Evolutionary conservation across 2,888 invertebrate species (phyloP).

Genomic region (Diarsia brunnea): DNA sequence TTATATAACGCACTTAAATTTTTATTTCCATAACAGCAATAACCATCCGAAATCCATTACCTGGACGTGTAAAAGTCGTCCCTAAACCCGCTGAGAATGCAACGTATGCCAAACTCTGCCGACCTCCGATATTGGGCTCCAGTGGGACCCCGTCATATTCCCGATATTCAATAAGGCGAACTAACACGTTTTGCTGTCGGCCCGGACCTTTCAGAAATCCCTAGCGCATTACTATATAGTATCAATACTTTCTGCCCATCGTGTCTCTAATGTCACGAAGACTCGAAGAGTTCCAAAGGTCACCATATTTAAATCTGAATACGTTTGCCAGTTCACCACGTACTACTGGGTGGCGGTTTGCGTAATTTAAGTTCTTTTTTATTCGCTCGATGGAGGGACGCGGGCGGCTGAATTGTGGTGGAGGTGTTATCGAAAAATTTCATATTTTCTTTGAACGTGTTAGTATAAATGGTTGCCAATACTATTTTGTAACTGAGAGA

Average conservation of each 20-base stretch:
- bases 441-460: conserved; percentile 17
- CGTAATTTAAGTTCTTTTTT: conserved; percentile 65
- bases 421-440: conserved; percentile 32
- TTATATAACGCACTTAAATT: conserved; percentile 54
- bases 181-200: conserved; percentile 85
- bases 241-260: conserved; percentile 62
- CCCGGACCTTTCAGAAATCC: conserved; percentile 82
- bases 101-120: conserved; percentile 74
- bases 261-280: conserved; percentile 71
- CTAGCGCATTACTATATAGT: conserved; percentile 79
- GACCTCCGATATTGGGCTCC: conserved; percentile 79
- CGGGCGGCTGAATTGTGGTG: conserved; percentile 17
- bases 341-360: conserved; percentile 53
- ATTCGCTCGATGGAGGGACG: conserved; percentile 37
- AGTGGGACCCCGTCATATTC: conserved; percentile 82
- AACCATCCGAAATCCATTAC: conserved; percentile 78
- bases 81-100: conserved; percentile 82
- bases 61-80: conserved; percentile 74
- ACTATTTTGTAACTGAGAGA: neutral
- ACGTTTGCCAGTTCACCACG: conserved; percentile 65
- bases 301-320: conserved; percentile 80
- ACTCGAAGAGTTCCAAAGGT: conserved; percentile 71
- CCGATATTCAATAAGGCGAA: conserved; percentile 87
- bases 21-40: conserved; percentile 64
- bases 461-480: neutral